These are phyloP conservation scores for Drosophila miranda DNA, from an alignment of 1,140 invertebrate species.

Conservation along the genomic window DNA sequence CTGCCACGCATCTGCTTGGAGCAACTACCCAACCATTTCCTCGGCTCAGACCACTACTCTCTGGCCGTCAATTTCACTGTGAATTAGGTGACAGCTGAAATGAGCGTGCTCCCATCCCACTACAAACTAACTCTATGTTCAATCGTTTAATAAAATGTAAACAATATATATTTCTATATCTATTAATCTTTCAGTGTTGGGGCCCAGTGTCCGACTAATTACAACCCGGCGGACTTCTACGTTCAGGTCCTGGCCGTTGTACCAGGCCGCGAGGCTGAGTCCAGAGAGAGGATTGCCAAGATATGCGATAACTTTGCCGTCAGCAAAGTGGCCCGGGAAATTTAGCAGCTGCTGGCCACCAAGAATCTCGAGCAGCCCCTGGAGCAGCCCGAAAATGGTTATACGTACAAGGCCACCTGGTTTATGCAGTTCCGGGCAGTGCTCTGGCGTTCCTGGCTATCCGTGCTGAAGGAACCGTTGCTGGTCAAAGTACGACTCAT, in stretches of 20 bases:
- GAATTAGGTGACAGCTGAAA: too few species aligned
- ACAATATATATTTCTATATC: background rate
- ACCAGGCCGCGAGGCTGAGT: constrained; percentile 90
- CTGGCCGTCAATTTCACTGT: constrained; percentile 2
- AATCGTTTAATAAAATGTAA: too few species aligned
- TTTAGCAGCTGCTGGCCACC: constrained; percentile 75
- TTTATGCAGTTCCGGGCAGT: constrained; percentile 93
- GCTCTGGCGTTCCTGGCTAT: constrained; percentile 94
- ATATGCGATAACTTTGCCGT: constrained; percentile 90
- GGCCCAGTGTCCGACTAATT: constrained; percentile 91
- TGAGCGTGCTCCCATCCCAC: too few species aligned
- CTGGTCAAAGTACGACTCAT: constrained; percentile 93
- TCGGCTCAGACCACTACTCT: constrained; percentile 88
- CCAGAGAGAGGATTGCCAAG: constrained; percentile 88
- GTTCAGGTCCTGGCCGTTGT: constrained; percentile 95
- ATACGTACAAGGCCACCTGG: constrained; percentile 92
- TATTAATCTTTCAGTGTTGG: constrained; percentile 84
- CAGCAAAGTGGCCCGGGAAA: constrained; percentile 83
- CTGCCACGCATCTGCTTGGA: constrained; percentile 85
- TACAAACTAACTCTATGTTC: too few species aligned
- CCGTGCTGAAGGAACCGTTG: constrained; percentile 93
- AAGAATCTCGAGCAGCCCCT: constrained; percentile 77
- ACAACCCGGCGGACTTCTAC: constrained; percentile 98
- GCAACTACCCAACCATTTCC: constrained; percentile 86
- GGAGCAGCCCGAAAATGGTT: constrained; percentile 79